These are phyloP conservation scores for Xiphophorus hellerii DNA, from an alignment of 2,113 vertebrate genomes.

Conservation along the genomic window DNA sequence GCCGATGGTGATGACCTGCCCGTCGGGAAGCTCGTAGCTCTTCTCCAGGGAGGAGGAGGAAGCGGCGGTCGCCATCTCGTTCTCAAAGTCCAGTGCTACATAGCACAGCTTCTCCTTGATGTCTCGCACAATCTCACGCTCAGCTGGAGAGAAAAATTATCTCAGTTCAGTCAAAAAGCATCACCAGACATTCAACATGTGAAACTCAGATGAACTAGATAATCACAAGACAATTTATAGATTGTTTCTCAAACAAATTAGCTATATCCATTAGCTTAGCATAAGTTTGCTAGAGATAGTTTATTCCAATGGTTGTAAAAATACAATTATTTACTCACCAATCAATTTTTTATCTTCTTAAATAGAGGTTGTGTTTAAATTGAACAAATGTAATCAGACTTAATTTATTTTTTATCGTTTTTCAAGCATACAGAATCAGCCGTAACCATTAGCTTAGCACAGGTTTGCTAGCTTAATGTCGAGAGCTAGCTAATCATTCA, in stretches of 20 bases:
- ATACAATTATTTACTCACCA: neutral
- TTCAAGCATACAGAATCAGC: neutral
- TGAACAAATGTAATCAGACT: neutral
- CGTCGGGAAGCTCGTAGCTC: slow-evolving; percentile 96
- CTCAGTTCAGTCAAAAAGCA: neutral
- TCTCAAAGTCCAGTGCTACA: slow-evolving; percentile 97
- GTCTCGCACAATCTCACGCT: slow-evolving; percentile 96
- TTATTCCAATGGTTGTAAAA: neutral
- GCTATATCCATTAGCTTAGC: no score
- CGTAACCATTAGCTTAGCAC: neutral
- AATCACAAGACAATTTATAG: no score
- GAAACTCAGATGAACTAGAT: neutral
- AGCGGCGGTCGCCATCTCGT: slow-evolving; percentile 97
- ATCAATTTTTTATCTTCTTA: neutral
- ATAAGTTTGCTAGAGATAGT: neutral
- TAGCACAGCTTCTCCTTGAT: slow-evolving; percentile 99
- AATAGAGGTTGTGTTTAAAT: neutral
- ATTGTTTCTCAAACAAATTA: no score
- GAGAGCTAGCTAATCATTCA: neutral
- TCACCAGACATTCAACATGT: neutral
- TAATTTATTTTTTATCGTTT: neutral
- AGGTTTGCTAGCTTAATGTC: no score
- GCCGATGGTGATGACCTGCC: slow-evolving; percentile 98
- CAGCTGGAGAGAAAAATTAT: slow-evolving; percentile 78
- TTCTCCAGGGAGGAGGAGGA: slow-evolving; percentile 99